Conservation (phyloP, 2,888 invertebrate genomes). For the Protophormia terraenovae region DNA sequence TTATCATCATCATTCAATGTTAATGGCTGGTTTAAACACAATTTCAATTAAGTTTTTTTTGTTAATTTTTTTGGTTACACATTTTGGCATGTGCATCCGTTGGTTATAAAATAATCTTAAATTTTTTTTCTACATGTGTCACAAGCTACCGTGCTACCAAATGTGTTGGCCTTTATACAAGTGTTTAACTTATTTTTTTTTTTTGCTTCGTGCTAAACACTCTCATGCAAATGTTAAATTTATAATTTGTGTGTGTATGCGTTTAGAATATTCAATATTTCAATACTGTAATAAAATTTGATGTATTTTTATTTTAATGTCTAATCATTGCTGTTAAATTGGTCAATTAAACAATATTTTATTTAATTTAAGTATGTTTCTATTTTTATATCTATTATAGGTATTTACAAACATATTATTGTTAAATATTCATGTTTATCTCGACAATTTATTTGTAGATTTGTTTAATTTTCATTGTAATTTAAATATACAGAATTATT, state of each 20-base stretch:
- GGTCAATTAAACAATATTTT: conserved; percentile 53
- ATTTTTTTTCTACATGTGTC: conserved; percentile 1
- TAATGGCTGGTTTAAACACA: conserved; percentile 19
- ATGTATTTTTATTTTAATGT: conserved; percentile 40
- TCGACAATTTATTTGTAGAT: not conserved
- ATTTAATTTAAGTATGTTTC: conserved; percentile 4
- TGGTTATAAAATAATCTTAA: no score
- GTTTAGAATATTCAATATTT: conserved; percentile 19
- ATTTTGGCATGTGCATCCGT: conserved; percentile 47
- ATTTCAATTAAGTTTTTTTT: not conserved
- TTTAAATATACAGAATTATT: no score
- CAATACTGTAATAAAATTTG: conserved; percentile 38
- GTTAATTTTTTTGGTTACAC: conserved; percentile 34
- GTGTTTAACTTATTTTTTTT: not conserved
- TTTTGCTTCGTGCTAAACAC: conserved; percentile 21
- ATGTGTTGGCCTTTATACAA: conserved; percentile 13
- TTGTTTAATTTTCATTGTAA: not conserved
- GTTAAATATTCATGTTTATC: conserved; percentile 27
- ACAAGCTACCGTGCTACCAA: not conserved
- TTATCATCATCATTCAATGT: conserved; percentile 29
- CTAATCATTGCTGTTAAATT: conserved; percentile 58
- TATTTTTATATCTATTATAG: conserved; percentile 34
- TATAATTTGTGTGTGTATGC: not conserved
- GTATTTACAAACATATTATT: conserved; percentile 41
- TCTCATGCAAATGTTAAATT: not conserved